Percentiles rank a stretch among this genome's conserved stretches.
Conservation (phyloP, 2,888 invertebrate genomes). For the Gryllus longicercus region DNA sequence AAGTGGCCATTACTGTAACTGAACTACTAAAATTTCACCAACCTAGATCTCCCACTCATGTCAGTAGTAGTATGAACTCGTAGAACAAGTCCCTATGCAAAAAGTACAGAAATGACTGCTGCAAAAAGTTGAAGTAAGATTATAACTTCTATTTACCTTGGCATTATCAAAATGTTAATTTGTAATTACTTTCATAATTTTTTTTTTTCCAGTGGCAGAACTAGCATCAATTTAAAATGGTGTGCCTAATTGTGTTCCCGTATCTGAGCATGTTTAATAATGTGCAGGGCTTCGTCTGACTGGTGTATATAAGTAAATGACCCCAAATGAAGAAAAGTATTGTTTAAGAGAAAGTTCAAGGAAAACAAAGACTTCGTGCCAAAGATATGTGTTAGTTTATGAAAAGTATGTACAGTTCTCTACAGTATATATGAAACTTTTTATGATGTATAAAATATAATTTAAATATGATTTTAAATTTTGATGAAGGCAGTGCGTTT, state of each 20-base stretch:
- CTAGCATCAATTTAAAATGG: neutral
- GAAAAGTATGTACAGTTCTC: neutral
- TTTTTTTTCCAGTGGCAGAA: neutral
- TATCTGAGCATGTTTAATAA: neutral
- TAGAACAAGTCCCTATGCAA: neutral
- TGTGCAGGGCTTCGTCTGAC: neutral
- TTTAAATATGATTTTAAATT: slow-evolving; percentile 8
- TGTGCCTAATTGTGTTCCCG: neutral
- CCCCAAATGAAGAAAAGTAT: too few species aligned
- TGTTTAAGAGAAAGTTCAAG: neutral
- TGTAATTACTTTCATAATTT: neutral
- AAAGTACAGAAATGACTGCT: neutral
- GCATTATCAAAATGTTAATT: neutral
- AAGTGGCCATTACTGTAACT: slow-evolving; percentile 83
- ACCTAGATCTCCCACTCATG: slow-evolving; percentile 46
- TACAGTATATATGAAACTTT: neutral
- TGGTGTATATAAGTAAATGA: too few species aligned
- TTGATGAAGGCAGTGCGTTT: neutral
- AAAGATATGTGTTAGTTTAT: neutral
- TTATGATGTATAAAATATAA: slow-evolving; percentile 6
- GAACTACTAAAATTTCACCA: slow-evolving; percentile 72
- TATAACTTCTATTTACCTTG: neutral
- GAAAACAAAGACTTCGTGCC: slow-evolving; percentile 1
- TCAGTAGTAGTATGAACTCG: neutral
- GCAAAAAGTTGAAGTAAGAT: neutral